phyloP scores from a whole-genome alignment of 2,113 vertebrate genomes.

The Pipra filicauda region DNA sequence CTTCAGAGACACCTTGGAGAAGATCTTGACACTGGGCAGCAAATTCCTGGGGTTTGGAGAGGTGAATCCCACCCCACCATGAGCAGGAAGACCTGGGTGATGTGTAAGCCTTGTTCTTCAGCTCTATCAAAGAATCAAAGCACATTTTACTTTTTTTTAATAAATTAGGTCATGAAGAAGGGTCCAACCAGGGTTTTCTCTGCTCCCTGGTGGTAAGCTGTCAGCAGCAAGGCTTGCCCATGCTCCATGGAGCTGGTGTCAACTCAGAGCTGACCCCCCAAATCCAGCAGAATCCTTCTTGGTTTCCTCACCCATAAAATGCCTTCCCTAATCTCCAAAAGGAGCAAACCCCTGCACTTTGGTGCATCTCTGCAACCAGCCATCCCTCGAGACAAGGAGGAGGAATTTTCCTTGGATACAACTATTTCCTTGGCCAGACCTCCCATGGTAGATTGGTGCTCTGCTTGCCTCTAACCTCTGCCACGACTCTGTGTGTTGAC shows the following conservation, averaged over 20 bases:
- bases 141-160: not conserved
- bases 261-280: not conserved
- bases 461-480: not conserved
- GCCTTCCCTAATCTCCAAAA: not conserved
- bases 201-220: not conserved
- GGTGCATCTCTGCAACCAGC: not conserved
- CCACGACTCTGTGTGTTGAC: rapidly evolving
- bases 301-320: not conserved
- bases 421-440: not conserved
- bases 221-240: not conserved
- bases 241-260: not conserved
- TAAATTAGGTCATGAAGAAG: not conserved
- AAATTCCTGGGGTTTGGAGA: not conserved
- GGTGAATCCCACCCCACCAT: not conserved
- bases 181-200: not conserved
- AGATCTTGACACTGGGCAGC: not conserved
- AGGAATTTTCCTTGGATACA: not conserved
- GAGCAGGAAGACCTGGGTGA: not conserved
- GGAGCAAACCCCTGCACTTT: not conserved
- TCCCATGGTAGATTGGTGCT: not conserved
- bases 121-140: not conserved
- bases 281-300: not conserved
- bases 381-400: not conserved
- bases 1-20: not conserved
- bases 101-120: not conserved